Evolutionary conservation across 2,797 vertebrate species (phyloP).

Genomic region (Scleropages formosus): DNA sequence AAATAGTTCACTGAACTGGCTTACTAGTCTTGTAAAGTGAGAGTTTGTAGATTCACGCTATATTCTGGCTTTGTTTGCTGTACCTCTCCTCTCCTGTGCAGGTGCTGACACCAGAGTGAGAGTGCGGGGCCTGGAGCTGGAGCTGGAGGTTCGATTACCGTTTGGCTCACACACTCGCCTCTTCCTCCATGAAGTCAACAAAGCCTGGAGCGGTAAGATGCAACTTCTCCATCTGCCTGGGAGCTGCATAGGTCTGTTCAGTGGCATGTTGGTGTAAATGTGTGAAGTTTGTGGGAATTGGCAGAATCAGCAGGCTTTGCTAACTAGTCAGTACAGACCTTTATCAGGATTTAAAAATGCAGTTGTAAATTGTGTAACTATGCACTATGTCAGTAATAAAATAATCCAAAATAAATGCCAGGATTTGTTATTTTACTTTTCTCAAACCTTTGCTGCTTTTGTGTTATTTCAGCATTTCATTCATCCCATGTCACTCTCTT

Average conservation of each 20-base stretch:
- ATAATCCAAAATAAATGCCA: too few relatives aligned
- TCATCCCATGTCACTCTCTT: too few relatives aligned
- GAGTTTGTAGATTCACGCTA: not conserved
- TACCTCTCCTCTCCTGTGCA: conserved; percentile 41
- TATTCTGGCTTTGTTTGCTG: not conserved
- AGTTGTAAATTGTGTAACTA: too few relatives aligned
- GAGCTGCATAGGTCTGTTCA: not conserved
- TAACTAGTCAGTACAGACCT: too few relatives aligned
- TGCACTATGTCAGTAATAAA: too few relatives aligned
- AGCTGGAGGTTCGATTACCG: conserved; percentile 73
- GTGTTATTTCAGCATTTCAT: too few relatives aligned
- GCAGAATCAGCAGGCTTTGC: too few relatives aligned
- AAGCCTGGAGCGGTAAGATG: conserved; percentile 74
- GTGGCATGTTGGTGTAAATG: not conserved
- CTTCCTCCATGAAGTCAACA: conserved; percentile 80
- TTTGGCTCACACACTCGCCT: conserved; percentile 85
- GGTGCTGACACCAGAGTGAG: conserved; percentile 83
- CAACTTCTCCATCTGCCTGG: not conserved
- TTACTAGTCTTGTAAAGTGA: not conserved
- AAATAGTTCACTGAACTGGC: not conserved
- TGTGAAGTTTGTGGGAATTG: not conserved
- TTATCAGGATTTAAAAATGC: too few relatives aligned
- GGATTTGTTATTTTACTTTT: too few relatives aligned
- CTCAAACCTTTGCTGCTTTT: too few relatives aligned
- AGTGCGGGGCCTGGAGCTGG: conserved; percentile 65